These are phyloP conservation scores for Lordiphosa andalusiaca DNA, from an alignment of 2,888 invertebrate species.

Conservation along the genomic window DNA sequence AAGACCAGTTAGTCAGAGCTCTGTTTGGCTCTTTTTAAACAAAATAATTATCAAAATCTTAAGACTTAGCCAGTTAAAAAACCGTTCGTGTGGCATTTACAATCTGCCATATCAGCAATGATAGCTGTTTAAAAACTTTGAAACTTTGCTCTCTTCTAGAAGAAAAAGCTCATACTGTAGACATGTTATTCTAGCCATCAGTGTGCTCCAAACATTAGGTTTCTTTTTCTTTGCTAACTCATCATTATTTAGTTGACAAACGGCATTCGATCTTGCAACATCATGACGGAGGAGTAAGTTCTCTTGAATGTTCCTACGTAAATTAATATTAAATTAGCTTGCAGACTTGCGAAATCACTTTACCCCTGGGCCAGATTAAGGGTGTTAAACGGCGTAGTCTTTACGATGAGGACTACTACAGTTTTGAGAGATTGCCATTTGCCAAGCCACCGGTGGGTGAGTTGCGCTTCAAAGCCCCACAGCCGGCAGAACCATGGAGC, in stretches of 20 bases:
- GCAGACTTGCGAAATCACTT: conserved; percentile 43
- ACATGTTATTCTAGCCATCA: conserved; percentile 20
- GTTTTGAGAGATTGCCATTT: conserved; percentile 74
- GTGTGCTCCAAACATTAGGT: conserved; percentile 28
- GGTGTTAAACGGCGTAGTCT: conserved; percentile 44
- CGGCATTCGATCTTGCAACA: conserved; percentile 4
- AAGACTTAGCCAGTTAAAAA: too few relatives aligned
- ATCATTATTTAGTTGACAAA: conserved; percentile 37
- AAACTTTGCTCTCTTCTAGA: background rate
- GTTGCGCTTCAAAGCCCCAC: conserved; percentile 78
- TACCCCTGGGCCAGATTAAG: conserved; percentile 55
- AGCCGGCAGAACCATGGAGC: conserved; percentile 78
- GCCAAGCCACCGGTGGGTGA: conserved; percentile 73
- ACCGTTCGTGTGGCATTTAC: background rate
- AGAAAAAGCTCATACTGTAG: conserved; percentile 22
- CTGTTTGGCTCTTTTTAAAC: too few relatives aligned
- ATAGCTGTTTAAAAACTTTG: background rate
- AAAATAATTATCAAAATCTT: too few relatives aligned
- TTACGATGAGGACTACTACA: conserved; percentile 62
- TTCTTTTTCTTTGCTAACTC: background rate
- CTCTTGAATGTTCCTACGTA: too few relatives aligned
- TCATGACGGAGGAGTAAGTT: conserved; percentile 46
- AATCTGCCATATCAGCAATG: background rate
- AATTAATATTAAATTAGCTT: conserved; percentile 1
- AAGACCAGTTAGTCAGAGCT: too few relatives aligned